Evolutionary conservation across 2,113 vertebrate species (phyloP).

Genomic region (Planiliza haematocheilus): DNA sequence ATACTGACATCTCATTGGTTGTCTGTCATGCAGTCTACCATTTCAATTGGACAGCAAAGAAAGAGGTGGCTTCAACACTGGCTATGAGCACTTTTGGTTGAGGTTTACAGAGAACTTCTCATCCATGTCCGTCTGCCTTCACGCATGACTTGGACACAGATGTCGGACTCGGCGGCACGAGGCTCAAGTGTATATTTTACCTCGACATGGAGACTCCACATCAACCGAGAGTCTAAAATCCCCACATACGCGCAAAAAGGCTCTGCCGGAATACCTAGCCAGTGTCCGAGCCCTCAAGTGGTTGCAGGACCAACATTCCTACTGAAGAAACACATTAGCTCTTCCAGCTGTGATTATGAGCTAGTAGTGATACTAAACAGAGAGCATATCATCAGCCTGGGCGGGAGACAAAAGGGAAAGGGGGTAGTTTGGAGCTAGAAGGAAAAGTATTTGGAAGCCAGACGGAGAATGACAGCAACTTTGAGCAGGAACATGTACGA

Average conservation of each 20-base stretch:
- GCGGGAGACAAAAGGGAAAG: slow-evolving; percentile 36
- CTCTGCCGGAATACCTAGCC: slow-evolving; percentile 44
- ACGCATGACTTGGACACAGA: slow-evolving; percentile 62
- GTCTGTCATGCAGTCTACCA: slow-evolving; percentile 1
- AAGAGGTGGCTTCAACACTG: neutral
- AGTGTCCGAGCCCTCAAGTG: slow-evolving; percentile 55
- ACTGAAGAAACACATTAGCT: slow-evolving; percentile 62
- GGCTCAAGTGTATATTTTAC: slow-evolving; percentile 64
- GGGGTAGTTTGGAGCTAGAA: slow-evolving; percentile 9
- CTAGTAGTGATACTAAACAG: slow-evolving; percentile 67
- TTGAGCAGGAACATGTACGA: slow-evolving; percentile 4
- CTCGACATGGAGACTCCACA: slow-evolving; percentile 37
- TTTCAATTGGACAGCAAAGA: slow-evolving; percentile 8
- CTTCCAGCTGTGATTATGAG: slow-evolving; percentile 71
- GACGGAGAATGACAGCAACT: slow-evolving; percentile 51
- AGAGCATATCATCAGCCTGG: slow-evolving; percentile 56
- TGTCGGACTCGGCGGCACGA: slow-evolving; percentile 29
- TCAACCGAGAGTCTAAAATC: slow-evolving; percentile 40
- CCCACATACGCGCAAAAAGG: slow-evolving; percentile 26
- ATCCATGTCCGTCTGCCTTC: slow-evolving; percentile 28
- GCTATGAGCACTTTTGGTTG: slow-evolving; percentile 4
- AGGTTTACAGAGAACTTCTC: slow-evolving; percentile 25
- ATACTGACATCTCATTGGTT: slow-evolving; percentile 22
- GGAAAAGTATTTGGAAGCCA: slow-evolving; percentile 15
- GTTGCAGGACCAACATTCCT: slow-evolving; percentile 66